Base-by-base conservation (phyloP, 2,113 vertebrate genomes). In the Puma concolor region DNA sequence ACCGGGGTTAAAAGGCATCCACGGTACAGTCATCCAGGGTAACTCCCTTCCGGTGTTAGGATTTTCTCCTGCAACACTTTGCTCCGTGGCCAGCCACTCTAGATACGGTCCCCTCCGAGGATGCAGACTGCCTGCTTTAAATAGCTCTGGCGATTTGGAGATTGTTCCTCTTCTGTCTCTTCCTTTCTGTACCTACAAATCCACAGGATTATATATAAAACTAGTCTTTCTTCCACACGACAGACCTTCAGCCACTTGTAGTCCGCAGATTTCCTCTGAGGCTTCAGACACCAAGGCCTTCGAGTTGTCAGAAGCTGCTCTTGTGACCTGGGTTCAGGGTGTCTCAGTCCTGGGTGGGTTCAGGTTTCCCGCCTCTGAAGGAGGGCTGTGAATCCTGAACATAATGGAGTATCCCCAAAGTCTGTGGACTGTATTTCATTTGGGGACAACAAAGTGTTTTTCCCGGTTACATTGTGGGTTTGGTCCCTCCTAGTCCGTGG, bases 131-230 rank as follows among this genome's bases (percentile, higher is more conserved):
- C 16, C 50, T 90, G 84, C 77, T 85, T 82, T 86, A 48, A 77
- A n/a, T 48, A 86, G 31, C 84, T 36, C n/a, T 87, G 50, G 38
- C 74, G 88, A 14, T 82, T 91, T 91, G 31, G 66, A 71, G 79
- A 74, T 77, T 87, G 23, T 87, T 82, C 52, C 52, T 95, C 36
- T 87, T 90, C 41, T 57, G 72, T 93, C 57, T 94, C 66, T 94
- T 95, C 38, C 44, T 63, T 85, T 64, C 33, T 79, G 15, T 74
- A 17, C 36, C 90, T 14, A 7, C 52, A 83, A 74, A 64, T 36
- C 66, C 27, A 48, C 7, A 29, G 33, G 38, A 41, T 85, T 81
- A 33, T 36, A 21, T 77, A 5, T 60, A n/a, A 83, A 79, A 82
- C 23, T 4, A 76, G 15, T 82, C 33, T 81, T 92, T 84, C 80